Evolutionary conservation across 2,888 invertebrate genomes (phyloP).

Genomic region (Caenorhabditis doughertyi): DNA sequence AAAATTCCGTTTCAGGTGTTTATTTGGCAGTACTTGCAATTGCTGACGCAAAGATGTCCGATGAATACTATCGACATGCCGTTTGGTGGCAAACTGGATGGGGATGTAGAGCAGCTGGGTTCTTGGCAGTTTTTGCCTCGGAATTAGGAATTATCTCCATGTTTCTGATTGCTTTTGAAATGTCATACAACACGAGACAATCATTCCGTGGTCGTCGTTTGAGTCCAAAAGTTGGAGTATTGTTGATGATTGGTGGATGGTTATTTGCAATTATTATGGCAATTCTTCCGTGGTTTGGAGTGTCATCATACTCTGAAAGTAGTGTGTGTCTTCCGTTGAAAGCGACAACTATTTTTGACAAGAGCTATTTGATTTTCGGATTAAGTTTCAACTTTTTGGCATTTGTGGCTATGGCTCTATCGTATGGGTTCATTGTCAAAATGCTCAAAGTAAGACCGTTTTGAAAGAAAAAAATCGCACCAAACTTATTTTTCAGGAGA

Average conservation of each 20-base stretch:
- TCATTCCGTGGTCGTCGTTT: slow-evolving; percentile 94
- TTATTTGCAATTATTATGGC: slow-evolving; percentile 87
- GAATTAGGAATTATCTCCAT: slow-evolving; percentile 96
- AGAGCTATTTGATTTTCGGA: slow-evolving; percentile 75
- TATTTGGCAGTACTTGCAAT: slow-evolving; percentile 94
- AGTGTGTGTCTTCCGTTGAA: slow-evolving; percentile 97
- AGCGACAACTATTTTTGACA: slow-evolving; percentile 88
- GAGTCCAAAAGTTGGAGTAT: slow-evolving; percentile 50
- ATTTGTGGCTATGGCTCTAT: slow-evolving; percentile 93
- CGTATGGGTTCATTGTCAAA: slow-evolving; percentile 77
- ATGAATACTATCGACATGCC: slow-evolving; percentile 96
- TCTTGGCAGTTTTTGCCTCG: slow-evolving; percentile 92
- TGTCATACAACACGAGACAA: slow-evolving; percentile 84
- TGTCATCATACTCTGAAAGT: slow-evolving; percentile 96
- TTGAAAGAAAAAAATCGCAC: not conserved
- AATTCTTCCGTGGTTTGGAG: slow-evolving; percentile 90
- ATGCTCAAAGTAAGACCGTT: slow-evolving; percentile 68
- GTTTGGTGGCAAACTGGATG: slow-evolving; percentile 94
- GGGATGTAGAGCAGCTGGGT: slow-evolving; percentile 95
- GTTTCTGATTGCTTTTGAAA: slow-evolving; percentile 88
- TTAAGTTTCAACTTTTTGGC: slow-evolving; percentile 95
- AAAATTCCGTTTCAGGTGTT: slow-evolving; percentile 84
- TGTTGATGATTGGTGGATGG: slow-evolving; percentile 83
- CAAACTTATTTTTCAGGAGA: slow-evolving; percentile 38
- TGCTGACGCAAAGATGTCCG: slow-evolving; percentile 95